A percentile compares a stretch with the other conserved stretches of the same genome.
Evolutionary conservation across 2,888 invertebrate genomes (phyloP).

Genomic region (Ophioninae sp.): DNA sequence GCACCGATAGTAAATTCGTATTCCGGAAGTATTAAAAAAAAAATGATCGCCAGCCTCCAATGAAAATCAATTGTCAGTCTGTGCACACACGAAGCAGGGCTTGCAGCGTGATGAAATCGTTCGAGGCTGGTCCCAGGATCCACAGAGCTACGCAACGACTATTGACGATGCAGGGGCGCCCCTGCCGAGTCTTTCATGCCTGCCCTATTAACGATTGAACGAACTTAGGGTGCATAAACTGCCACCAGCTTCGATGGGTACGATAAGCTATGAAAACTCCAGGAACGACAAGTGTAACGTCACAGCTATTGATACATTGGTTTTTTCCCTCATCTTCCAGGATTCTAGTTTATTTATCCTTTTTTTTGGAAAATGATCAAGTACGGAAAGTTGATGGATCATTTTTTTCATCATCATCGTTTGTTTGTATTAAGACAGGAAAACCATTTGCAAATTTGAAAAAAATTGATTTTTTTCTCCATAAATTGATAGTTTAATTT

Average conservation of each 20-base stretch:
- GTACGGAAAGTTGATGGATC: too few relatives aligned
- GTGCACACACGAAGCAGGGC: background rate
- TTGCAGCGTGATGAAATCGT: constrained; percentile 38
- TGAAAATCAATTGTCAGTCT: too few relatives aligned
- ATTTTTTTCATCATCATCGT: too few relatives aligned
- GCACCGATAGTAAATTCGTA: too few relatives aligned
- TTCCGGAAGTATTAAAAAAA: too few relatives aligned
- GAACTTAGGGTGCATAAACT: constrained; percentile 34
- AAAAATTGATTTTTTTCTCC: too few relatives aligned
- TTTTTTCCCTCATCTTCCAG: background rate
- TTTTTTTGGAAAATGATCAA: too few relatives aligned
- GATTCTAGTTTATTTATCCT: too few relatives aligned
- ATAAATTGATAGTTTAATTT: too few relatives aligned
- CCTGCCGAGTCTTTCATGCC: constrained; percentile 38
- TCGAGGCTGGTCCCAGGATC: constrained; percentile 19
- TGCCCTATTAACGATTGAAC: constrained; percentile 22
- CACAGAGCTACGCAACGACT: constrained; percentile 4
- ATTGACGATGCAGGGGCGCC: constrained; percentile 42
- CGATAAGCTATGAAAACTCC: constrained; percentile 11
- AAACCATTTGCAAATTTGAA: too few relatives aligned
- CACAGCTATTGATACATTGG: background rate
- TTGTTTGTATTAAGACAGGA: too few relatives aligned
- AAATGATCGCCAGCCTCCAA: too few relatives aligned
- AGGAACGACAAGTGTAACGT: background rate
- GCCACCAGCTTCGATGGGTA: constrained; percentile 32